Conservation (phyloP, 2,888 invertebrate species). For the Coecobrya sp. region DNA sequence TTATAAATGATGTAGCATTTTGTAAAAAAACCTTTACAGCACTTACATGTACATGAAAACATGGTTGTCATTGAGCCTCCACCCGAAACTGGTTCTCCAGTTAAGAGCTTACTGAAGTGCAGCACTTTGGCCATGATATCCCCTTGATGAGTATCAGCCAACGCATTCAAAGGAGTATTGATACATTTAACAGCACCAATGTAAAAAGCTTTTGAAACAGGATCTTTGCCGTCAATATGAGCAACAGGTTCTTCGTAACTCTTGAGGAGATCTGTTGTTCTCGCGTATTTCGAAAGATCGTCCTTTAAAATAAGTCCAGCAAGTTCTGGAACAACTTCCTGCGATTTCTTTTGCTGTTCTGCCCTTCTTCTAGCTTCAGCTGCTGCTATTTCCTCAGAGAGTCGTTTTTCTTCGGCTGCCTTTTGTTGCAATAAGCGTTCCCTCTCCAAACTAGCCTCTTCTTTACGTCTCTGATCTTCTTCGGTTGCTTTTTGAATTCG, state of each 20-base stretch:
- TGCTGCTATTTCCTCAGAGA: slow-evolving; percentile 54
- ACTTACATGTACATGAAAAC: slow-evolving; percentile 80
- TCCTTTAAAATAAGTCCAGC: slow-evolving; percentile 78
- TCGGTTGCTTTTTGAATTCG: slow-evolving; percentile 68
- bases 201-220: slow-evolving; percentile 83
- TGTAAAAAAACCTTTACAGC: not conserved
- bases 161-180: slow-evolving; percentile 85
- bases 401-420: slow-evolving; percentile 49
- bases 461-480: slow-evolving; percentile 35
- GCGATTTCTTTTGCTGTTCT: slow-evolving; percentile 20
- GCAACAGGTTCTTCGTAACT: slow-evolving; percentile 79
- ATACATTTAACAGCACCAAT: slow-evolving; percentile 84
- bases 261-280: slow-evolving; percentile 80
- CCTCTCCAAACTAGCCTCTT: slow-evolving; percentile 41
- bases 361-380: slow-evolving; percentile 21
- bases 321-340: slow-evolving; percentile 78
- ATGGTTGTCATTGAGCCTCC: slow-evolving; percentile 79
- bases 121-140: slow-evolving; percentile 79
- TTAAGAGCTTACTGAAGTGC: slow-evolving; percentile 83
- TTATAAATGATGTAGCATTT: too few relatives aligned
- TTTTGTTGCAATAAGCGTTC: slow-evolving; percentile 51
- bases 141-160: slow-evolving; percentile 80
- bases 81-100: slow-evolving; percentile 82
- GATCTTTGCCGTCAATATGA: slow-evolving; percentile 80
- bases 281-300: slow-evolving; percentile 81